Evolutionary conservation across 2,888 invertebrate genomes (phyloP).

Genomic region (Frankliniella intonsa): DNA sequence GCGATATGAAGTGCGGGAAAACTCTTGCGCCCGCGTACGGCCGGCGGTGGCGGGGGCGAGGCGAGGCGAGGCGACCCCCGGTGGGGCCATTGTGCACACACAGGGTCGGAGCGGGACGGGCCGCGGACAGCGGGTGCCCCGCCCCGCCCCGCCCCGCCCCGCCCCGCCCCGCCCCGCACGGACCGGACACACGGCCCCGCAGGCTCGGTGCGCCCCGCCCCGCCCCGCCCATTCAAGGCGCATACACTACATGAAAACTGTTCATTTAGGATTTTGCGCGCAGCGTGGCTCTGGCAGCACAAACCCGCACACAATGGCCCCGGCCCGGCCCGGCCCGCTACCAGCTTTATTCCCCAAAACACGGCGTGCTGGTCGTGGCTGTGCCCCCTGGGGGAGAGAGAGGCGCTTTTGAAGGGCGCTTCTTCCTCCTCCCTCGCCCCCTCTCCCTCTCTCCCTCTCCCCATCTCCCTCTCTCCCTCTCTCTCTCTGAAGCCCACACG

Average conservation of each 20-base stretch:
- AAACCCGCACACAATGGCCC: background rate
- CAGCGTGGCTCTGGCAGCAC: background rate
- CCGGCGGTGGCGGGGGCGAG: too few species aligned
- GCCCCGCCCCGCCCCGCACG: background rate
- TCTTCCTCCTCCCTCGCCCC: too few species aligned
- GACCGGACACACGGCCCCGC: background rate
- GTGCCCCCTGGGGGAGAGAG: background rate
- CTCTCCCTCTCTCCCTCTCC: too few species aligned
- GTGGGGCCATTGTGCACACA: too few species aligned
- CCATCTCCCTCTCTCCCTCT: too few species aligned
- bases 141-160: background rate
- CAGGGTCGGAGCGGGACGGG: too few species aligned
- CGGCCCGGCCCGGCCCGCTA: background rate
- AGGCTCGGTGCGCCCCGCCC: background rate
- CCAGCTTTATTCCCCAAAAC: background rate
- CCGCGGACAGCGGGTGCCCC: too few species aligned
- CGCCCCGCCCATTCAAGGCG: background rate
- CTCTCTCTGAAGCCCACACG: too few species aligned
- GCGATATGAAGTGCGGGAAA: too few species aligned
- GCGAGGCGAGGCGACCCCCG: too few species aligned
- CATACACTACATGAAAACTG: constrained; percentile 8
- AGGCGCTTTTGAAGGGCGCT: too few species aligned
- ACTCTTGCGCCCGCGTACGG: too few species aligned
- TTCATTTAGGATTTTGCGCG: constrained; percentile 7
- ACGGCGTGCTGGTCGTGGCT: background rate